Conservation (phyloP, 2,888 invertebrate genomes). For the Horisme vitalbata region DNA sequence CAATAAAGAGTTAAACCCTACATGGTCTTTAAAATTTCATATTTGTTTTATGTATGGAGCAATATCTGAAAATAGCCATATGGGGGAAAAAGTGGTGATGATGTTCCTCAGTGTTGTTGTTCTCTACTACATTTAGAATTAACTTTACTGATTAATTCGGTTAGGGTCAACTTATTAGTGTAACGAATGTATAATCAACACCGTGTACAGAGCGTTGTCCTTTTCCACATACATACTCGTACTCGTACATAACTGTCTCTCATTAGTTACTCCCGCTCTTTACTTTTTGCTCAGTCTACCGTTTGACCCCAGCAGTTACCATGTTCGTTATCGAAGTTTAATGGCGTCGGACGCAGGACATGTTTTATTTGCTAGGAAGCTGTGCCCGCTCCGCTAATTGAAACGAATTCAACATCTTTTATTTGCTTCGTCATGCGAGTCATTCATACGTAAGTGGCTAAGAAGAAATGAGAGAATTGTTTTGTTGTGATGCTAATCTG, state of each 20-base stretch:
- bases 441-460: conserved; percentile 35
- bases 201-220: not conserved
- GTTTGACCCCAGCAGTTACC: conserved; percentile 50
- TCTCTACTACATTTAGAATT: too few species aligned
- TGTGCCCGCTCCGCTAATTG: conserved; percentile 50
- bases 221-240: too few species aligned
- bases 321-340: conserved; percentile 54
- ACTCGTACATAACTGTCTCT: conserved; percentile 46
- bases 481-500: conserved; percentile 9
- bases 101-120: too few species aligned
- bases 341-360: conserved; percentile 55
- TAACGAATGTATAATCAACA: conserved; percentile 31
- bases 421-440: conserved; percentile 42
- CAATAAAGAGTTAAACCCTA: too few species aligned
- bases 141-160: not conserved
- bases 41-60: too few species aligned
- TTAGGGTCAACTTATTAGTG: conserved; percentile 44
- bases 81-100: too few species aligned
- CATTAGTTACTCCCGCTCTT: conserved; percentile 59
- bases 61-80: too few species aligned
- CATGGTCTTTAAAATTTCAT: too few species aligned
- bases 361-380: conserved; percentile 53
- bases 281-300: conserved; percentile 60
- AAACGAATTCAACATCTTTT: conserved; percentile 50
- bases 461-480: conserved; percentile 11